Conservation (phyloP, 2,888 invertebrate genomes). For the Himalopsyche anomala region DNA sequence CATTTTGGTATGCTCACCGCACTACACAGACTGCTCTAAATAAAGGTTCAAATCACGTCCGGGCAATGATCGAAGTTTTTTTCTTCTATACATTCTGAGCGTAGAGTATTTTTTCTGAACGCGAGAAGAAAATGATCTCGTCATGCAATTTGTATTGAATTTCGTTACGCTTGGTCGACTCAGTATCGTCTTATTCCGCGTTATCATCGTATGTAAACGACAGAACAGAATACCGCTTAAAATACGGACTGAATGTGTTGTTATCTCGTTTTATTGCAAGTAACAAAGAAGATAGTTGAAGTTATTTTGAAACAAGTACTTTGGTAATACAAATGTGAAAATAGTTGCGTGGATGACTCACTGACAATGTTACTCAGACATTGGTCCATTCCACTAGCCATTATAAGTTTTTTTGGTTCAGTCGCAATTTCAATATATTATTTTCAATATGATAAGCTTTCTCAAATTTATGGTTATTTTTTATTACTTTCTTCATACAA, state of each 20-base stretch:
- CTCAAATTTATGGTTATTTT: neutral
- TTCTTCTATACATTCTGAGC: neutral
- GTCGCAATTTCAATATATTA: conserved; percentile 5
- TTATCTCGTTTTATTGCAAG: conserved; percentile 24
- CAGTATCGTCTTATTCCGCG: conserved; percentile 46
- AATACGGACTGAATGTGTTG: neutral
- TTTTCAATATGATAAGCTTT: conserved; percentile 20
- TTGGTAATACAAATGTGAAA: neutral
- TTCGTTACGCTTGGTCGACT: conserved; percentile 53
- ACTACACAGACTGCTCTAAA: neutral
- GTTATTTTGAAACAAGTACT: neutral
- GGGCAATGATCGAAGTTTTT: conserved; percentile 38
- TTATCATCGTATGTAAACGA: neutral
- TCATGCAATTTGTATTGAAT: conserved; percentile 60
- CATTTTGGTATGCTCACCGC: conserved; percentile 28
- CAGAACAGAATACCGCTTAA: conserved; percentile 7
- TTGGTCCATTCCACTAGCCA: neutral
- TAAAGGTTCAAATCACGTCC: conserved; percentile 45
- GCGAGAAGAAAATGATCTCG: conserved; percentile 29
- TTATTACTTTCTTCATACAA: neutral
- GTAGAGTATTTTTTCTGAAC: conserved; percentile 31
- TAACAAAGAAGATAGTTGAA: neutral
- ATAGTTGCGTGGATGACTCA: neutral
- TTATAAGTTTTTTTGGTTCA: neutral
- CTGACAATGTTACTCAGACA: neutral